These are phyloP conservation scores for Octonoba sinensis DNA, from an alignment of 2,888 invertebrate genomes.

Conservation along the genomic window DNA sequence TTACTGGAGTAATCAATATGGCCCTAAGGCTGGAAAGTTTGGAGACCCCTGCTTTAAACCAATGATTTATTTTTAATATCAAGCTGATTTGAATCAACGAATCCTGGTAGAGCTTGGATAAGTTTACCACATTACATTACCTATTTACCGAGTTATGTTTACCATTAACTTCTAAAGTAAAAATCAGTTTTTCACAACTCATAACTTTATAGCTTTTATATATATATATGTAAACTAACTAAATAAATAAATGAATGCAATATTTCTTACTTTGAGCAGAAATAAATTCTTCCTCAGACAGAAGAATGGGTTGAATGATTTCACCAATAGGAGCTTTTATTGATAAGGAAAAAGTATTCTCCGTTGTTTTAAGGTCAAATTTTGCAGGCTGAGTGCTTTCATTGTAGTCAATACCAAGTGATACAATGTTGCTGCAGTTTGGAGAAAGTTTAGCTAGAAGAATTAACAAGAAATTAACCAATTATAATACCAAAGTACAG, in stretches of 20 bases:
- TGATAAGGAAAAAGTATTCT: conserved; percentile 70
- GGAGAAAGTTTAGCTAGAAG: conserved; percentile 2
- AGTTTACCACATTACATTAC: too few species aligned
- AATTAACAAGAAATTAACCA: neutral
- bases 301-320: conserved; percentile 83
- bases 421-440: conserved; percentile 73
- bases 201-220: too few species aligned
- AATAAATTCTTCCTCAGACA: conserved; percentile 80
- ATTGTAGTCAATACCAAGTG: conserved; percentile 82
- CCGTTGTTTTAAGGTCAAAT: conserved; percentile 78
- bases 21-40: too few species aligned
- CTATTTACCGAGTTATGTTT: too few species aligned
- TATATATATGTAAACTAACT: too few species aligned
- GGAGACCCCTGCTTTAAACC: too few species aligned
- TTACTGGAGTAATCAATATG: too few species aligned
- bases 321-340: conserved; percentile 90
- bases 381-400: conserved; percentile 90
- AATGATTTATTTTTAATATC: too few species aligned
- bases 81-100: too few species aligned
- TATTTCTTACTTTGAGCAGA: conserved; percentile 76
- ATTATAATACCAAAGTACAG: neutral
- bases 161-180: too few species aligned
- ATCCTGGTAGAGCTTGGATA: too few species aligned
- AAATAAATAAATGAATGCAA: neutral
- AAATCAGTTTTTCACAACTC: too few species aligned